These are phyloP conservation scores for Megastigmus dorsalis DNA, from an alignment of 2,888 invertebrate species.

Conservation along the genomic window DNA sequence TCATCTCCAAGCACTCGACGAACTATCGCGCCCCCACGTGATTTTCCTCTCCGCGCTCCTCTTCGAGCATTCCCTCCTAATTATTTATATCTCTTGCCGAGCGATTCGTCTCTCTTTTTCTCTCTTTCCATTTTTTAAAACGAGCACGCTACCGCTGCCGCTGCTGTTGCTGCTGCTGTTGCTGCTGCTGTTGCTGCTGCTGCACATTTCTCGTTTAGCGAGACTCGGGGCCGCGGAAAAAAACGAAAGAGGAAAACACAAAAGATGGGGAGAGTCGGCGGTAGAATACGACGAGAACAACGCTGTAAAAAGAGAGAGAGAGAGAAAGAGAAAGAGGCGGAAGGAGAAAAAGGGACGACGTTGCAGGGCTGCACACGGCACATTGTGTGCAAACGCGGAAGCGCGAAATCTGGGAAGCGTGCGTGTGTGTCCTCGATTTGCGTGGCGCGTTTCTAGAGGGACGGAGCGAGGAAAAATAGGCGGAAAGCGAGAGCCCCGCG, in stretches of 20 bases:
- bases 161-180: no score
- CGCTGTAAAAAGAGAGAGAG: not conserved
- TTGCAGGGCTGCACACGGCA: not conserved
- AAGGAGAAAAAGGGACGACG: not conserved
- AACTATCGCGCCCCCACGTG: no score
- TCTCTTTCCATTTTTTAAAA: not conserved
- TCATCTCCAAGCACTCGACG: no score
- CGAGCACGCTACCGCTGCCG: no score
- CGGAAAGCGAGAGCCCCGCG: not conserved
- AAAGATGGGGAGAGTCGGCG: not conserved
- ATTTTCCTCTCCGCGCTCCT: not conserved
- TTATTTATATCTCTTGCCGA: not conserved
- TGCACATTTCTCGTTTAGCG: constrained; percentile 17
- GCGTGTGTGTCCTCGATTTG: not conserved
- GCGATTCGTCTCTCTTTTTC: not conserved
- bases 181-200: no score
- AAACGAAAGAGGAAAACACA: constrained; percentile 7
- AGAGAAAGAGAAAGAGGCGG: not conserved
- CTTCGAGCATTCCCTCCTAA: not conserved
- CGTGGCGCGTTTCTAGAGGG: not conserved
- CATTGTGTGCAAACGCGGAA: constrained; percentile 12
- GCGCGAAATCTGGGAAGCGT: constrained; percentile 15
- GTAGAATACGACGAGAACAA: not conserved
- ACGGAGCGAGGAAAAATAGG: not conserved
- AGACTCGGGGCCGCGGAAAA: not conserved